These are phyloP conservation scores for Muricea muricata DNA, from an alignment of 92 coral and sea anemone species.

Conservation along the genomic window DNA sequence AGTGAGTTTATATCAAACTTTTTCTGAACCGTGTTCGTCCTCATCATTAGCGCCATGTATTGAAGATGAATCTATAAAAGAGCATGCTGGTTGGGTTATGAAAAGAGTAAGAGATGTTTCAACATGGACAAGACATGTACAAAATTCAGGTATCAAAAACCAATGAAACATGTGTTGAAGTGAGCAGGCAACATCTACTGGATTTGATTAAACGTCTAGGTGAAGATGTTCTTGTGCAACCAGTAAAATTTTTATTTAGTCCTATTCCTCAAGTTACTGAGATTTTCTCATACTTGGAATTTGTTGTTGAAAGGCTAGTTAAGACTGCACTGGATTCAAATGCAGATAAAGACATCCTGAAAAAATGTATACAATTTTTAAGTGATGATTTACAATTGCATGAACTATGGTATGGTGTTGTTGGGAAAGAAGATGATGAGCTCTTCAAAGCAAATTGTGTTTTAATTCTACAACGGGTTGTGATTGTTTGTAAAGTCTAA, in stretches of 20 bases:
- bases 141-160: background rate
- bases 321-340: background rate
- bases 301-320: background rate
- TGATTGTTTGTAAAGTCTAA: background rate
- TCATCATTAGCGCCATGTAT: background rate
- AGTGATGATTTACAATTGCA: background rate
- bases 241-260: background rate
- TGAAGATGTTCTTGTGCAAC: background rate
- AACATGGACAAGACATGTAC: background rate
- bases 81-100: background rate
- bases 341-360: background rate
- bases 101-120: background rate
- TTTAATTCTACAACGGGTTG: background rate
- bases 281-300: background rate
- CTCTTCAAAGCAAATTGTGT: background rate
- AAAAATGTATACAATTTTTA: background rate
- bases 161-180: background rate
- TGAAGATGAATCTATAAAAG: background rate
- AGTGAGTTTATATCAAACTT: background rate
- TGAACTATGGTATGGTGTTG: background rate
- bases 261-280: background rate
- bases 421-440: background rate
- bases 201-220: background rate
- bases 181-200: background rate
- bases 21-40: background rate